Percentiles rank a stretch among this genome's conserved stretches.
Evolutionary conservation across 2,888 invertebrate genomes (phyloP).

Genomic region (Nycteola revayana): DNA sequence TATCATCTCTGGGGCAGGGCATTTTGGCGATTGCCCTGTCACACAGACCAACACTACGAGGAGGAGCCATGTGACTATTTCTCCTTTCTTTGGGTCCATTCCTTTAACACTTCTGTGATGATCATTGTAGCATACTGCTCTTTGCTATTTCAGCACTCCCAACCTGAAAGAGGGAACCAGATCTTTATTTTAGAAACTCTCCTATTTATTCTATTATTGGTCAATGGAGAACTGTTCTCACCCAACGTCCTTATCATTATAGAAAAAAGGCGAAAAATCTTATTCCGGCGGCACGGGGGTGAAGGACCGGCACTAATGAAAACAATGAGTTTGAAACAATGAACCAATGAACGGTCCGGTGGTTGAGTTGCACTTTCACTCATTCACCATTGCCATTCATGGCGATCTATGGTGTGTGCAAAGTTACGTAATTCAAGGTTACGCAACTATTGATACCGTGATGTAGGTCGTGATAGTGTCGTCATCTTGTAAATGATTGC

Average conservation of each 20-base stretch:
- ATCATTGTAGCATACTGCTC: conserved; percentile 67
- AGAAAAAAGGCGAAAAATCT: conserved; percentile 18
- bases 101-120: conserved; percentile 51
- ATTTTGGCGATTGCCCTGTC: conserved; percentile 62
- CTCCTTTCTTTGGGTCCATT: conserved; percentile 64
- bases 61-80: conserved; percentile 56
- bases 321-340: conserved; percentile 76
- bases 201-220: conserved; percentile 2
- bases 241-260: conserved; percentile 14
- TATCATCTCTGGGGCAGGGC: conserved; percentile 89
- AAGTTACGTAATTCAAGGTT: conserved; percentile 53
- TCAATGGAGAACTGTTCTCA: conserved; percentile 7
- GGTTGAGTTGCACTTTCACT: conserved; percentile 74
- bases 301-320: conserved; percentile 65
- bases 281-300: conserved; percentile 59
- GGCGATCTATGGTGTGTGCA: conserved; percentile 52
- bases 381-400: conserved; percentile 66
- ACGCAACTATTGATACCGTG: conserved; percentile 45
- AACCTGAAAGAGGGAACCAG: conserved; percentile 22
- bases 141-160: conserved; percentile 6
- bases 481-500: no score
- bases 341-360: conserved; percentile 60
- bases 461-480: conserved; percentile 30
- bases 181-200: no score
- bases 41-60: conserved; percentile 40